Conservation (phyloP, 2,888 invertebrate species). For the Acrobasis suavella region DNA sequence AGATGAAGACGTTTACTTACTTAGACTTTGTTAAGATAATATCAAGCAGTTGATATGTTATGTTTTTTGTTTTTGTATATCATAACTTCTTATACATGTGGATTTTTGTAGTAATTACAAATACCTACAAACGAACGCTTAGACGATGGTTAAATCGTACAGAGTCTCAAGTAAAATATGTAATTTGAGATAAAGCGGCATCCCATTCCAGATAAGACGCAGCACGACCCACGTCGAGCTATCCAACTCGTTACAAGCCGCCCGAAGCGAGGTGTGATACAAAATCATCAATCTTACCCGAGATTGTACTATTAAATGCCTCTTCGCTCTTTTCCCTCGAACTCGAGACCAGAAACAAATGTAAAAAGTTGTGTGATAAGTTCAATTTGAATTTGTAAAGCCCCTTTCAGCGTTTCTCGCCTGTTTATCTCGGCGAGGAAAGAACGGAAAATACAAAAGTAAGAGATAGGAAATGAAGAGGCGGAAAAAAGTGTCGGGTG, state of each 20-base stretch:
- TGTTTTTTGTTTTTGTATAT: not conserved
- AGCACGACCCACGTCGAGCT: slow-evolving; percentile 79
- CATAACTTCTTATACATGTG: not conserved
- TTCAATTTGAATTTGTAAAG: slow-evolving; percentile 83
- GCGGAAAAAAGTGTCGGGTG: slow-evolving; percentile 82
- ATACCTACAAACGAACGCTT: not conserved
- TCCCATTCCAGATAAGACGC: slow-evolving; percentile 80
- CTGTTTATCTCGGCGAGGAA: slow-evolving; percentile 80
- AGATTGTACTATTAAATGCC: slow-evolving; percentile 83
- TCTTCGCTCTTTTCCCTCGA: slow-evolving; percentile 79
- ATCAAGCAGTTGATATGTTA: not conserved
- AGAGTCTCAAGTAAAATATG: slow-evolving; percentile 79
- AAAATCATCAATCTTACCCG: slow-evolving; percentile 82
- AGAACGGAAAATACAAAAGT: slow-evolving; percentile 82
- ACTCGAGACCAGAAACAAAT: slow-evolving; percentile 82
- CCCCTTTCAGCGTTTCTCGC: slow-evolving; percentile 82
- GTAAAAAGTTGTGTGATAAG: slow-evolving; percentile 83
- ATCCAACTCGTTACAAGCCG: slow-evolving; percentile 80
- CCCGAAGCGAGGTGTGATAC: slow-evolving; percentile 82
- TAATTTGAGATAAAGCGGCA: slow-evolving; percentile 81
- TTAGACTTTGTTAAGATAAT: not conserved
- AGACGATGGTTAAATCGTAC: slow-evolving; percentile 46
- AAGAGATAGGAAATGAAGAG: slow-evolving; percentile 83
- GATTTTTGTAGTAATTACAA: not conserved
- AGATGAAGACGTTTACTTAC: slow-evolving; percentile 23